Evolutionary conservation across 1,140 invertebrate species (phyloP), one percentile per base, ranked within the genome.

Genomic region (Pseudomyrmex sp.): DNA sequence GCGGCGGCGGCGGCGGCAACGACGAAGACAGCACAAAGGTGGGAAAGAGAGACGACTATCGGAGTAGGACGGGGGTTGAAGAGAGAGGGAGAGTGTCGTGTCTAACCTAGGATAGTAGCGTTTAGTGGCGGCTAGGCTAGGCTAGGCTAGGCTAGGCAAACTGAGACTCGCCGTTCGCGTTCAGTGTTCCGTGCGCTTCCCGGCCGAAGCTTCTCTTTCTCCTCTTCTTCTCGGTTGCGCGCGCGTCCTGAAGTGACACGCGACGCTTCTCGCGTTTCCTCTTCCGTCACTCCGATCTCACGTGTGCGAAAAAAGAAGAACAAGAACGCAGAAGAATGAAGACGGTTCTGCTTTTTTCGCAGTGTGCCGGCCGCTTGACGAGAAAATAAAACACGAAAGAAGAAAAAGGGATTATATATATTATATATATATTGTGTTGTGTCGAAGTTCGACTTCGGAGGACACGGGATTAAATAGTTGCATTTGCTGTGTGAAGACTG

Each of bases 41-140:
- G 10, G n/a, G n/a, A 54, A 76, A 82, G 73, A 18, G 77, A 74
- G 72, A 68, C n/a, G 12, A 35, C 35, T 7, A 35, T 35, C 13
- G 13, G 72, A 46, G 66, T 26, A 52, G 52, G 35, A 59, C 44
- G 44, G 20, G 20, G 75, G 84, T 61, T 84, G 73, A 85, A 77
- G 85, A 88, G 90, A 88, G 87, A 88, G 90, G 83, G 89, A 85
- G 82, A 89, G 90, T 91, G 91, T 90, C 87, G 73, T 90, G 90
- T 92, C 92, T 93, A 93, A 92, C 92, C 92, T 93, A 93, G 92
- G 92, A 91, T 93, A 92, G 92, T 87, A 88, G 91, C 90, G 91
- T 92, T 92, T 93, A 92, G 91, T 87, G 84, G 91, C 87, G 88
- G 91, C 92, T 93, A 93, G 91, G 86, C 92, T 93, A 93, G 90